These are phyloP conservation scores for Acanthiza pusilla DNA, from an alignment of 2,797 vertebrate genomes.

Conservation along the genomic window DNA sequence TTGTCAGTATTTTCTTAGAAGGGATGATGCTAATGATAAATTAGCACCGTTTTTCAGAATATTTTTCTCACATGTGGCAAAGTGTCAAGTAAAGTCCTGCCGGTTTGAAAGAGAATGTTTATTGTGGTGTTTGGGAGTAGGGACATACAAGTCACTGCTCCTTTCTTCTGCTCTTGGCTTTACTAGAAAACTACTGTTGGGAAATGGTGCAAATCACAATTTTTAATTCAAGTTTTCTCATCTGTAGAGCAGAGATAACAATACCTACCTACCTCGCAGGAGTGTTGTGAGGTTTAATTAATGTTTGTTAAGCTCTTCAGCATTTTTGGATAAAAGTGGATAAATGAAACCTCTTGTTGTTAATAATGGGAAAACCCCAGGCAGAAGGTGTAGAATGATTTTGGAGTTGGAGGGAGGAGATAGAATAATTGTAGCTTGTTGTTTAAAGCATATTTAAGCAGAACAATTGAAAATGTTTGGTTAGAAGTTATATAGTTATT, in stretches of 20 bases:
- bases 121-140: neutral
- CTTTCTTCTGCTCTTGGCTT: neutral
- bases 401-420: neutral
- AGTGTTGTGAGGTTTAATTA: conserved; percentile 6
- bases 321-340: conserved; percentile 21
- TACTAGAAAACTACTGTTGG: neutral
- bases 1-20: neutral
- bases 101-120: neutral
- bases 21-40: neutral
- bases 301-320: conserved; percentile 8
- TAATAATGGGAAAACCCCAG: neutral
- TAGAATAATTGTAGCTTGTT: neutral
- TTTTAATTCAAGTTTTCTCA: conserved; percentile 48
- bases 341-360: conserved; percentile 14
- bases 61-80: neutral
- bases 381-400: neutral
- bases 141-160: neutral
- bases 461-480: neutral
- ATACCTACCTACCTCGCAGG: conserved; percentile 29
- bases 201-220: neutral
- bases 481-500: neutral
- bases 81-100: neutral
- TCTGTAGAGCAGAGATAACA: conserved; percentile 57
- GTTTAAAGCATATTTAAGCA: neutral
- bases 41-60: neutral